A percentile compares a stretch with the other conserved stretches of the same genome.
phyloP scores from a whole-genome alignment of 35 echinoderm and acorn worm species.

The Strongylocentrotus purpuratus region DNA sequence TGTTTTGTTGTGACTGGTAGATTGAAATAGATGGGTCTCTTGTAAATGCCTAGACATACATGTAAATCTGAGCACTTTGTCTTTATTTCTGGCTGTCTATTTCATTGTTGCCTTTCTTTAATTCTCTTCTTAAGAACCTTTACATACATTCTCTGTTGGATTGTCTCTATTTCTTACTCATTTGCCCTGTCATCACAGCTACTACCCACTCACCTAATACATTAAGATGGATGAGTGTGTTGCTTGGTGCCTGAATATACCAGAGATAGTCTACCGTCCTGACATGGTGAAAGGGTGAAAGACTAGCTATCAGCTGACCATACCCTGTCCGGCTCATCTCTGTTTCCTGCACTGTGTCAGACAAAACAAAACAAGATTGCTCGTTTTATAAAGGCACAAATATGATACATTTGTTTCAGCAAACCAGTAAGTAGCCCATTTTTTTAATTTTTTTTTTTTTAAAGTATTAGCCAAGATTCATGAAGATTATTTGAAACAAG shows the following conservation, averaged over 20 bases:
- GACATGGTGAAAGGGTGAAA: background rate
- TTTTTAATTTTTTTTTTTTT: too few species aligned
- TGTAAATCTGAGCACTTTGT: too few species aligned
- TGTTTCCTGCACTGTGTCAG: background rate
- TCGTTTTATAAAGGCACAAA: background rate
- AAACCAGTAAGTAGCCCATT: too few species aligned
- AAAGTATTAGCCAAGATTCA: too few species aligned
- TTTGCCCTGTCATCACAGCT: background rate
- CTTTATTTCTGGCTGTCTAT: too few species aligned
- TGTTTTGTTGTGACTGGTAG: too few species aligned
- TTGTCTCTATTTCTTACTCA: background rate
- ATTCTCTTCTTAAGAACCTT: too few species aligned
- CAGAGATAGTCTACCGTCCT: constrained; percentile 6
- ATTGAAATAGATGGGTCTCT: too few species aligned
- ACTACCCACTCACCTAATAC: background rate
- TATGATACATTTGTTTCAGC: background rate
- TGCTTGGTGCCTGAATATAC: background rate
- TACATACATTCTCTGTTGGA: too few species aligned
- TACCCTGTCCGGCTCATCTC: background rate
- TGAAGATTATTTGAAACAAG: too few species aligned
- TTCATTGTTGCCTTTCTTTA: too few species aligned
- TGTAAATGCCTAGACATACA: too few species aligned
- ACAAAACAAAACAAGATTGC: background rate
- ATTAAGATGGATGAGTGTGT: background rate
- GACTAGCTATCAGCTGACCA: background rate